phyloP scores from a whole-genome alignment of 2,113 vertebrate genomes.

The Hypomesus transpacificus region DNA sequence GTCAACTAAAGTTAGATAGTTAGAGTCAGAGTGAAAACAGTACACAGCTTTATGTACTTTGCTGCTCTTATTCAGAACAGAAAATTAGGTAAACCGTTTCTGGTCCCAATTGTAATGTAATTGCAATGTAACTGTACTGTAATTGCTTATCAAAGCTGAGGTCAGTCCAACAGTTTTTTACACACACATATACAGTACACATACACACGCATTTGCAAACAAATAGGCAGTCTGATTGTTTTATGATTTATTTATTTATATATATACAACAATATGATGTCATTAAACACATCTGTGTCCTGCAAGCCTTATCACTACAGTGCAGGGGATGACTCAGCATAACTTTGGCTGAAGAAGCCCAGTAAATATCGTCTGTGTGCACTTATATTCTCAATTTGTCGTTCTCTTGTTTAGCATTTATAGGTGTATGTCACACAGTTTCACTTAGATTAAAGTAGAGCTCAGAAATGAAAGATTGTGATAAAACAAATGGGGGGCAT shows the following conservation, averaged over 20 bases:
- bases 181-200: background rate
- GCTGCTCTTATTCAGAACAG: too few species aligned
- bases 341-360: background rate
- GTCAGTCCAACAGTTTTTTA: background rate
- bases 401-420: background rate
- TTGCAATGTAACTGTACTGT: too few species aligned
- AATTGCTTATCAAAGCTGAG: too few species aligned
- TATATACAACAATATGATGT: background rate
- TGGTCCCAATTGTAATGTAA: too few species aligned
- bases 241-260: background rate
- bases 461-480: too few species aligned
- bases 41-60: too few species aligned
- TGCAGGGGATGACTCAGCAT: background rate
- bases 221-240: background rate
- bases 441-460: too few species aligned
- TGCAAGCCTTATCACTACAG: background rate
- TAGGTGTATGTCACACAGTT: background rate
- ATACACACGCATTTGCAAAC: background rate
- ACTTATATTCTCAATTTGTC: background rate
- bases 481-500: too few species aligned
- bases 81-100: too few species aligned
- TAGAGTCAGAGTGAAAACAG: too few species aligned
- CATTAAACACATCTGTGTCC: conserved; percentile 2
- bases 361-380: background rate
- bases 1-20: background rate